Percentiles rank a stretch among this genome's conserved stretches.
Conservation (phyloP, 2,888 invertebrate species). For the Eupelmus urozonus region DNA sequence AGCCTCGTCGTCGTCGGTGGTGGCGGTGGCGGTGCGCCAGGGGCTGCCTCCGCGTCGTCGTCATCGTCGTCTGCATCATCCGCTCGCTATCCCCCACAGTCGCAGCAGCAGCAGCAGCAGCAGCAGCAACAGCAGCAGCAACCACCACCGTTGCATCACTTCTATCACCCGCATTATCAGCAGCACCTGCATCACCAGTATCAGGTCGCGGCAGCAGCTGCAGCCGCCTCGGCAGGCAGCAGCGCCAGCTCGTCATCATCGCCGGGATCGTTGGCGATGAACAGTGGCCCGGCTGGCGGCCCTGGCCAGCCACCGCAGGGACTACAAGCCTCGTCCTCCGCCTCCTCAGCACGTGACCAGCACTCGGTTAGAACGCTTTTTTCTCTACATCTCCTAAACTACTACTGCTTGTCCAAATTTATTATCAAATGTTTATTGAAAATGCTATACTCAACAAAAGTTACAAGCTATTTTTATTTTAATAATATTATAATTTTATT, state of each 20-base stretch:
- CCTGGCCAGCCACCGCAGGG: slow-evolving; percentile 60
- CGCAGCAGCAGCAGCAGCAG: slow-evolving; percentile 61
- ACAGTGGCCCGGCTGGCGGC: slow-evolving; percentile 62
- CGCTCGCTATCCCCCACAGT: slow-evolving; percentile 57
- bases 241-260: slow-evolving; percentile 74
- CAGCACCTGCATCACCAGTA: slow-evolving; percentile 52
- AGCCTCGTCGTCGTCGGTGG: slow-evolving; percentile 58
- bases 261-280: slow-evolving; percentile 60
- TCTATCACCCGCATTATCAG: slow-evolving; percentile 40
- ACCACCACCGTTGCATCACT: slow-evolving; percentile 10
- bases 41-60: slow-evolving; percentile 27
- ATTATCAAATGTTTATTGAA: too few species aligned
- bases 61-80: background rate
- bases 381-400: background rate
- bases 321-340: slow-evolving; percentile 49
- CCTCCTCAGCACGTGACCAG: slow-evolving; percentile 50
- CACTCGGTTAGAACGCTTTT: slow-evolving; percentile 43
- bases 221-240: slow-evolving; percentile 77
- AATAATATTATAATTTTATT: too few species aligned
- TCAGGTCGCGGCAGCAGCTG: slow-evolving; percentile 51
- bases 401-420: too few species aligned
- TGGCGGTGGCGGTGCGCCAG: slow-evolving; percentile 58
- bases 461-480: too few species aligned
- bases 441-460: too few species aligned
- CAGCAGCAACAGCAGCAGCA: slow-evolving; percentile 46